Evolutionary conservation across 1,140 invertebrate species (phyloP).

Genomic region (Batillaria attramentaria): DNA sequence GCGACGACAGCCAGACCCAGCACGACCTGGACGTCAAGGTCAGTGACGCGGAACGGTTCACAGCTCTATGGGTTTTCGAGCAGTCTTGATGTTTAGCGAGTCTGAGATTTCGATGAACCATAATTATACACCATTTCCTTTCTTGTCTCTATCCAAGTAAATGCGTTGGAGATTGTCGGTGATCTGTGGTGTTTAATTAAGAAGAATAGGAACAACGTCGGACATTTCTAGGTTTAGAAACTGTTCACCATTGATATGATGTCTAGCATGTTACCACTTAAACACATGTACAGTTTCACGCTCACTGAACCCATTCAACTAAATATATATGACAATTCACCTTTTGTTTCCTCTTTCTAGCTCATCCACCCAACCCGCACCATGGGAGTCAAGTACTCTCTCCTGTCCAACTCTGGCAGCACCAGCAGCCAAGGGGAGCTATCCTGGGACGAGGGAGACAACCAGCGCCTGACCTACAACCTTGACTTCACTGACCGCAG

Average conservation of each 20-base stretch:
- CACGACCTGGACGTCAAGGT: slow-evolving; percentile 15
- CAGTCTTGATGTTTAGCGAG: too few species aligned
- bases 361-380: slow-evolving; percentile 38
- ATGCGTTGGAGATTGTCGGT: too few species aligned
- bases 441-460: slow-evolving; percentile 23
- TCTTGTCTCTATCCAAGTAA: too few species aligned
- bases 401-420: not conserved
- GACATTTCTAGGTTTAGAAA: not conserved
- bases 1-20: not conserved
- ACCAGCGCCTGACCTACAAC: slow-evolving; percentile 35
- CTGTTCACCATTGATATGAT: too few species aligned
- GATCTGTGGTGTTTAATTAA: not conserved
- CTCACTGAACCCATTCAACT: not conserved
- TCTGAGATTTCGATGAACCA: too few species aligned
- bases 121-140: too few species aligned
- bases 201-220: not conserved
- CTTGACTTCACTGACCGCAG: slow-evolving; percentile 27
- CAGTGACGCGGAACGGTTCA: too few species aligned
- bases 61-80: too few species aligned
- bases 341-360: not conserved
- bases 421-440: slow-evolving; percentile 10
- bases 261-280: too few species aligned
- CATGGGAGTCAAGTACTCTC: slow-evolving; percentile 16
- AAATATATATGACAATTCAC: not conserved
- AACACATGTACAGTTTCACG: too few species aligned